Percentiles rank a stretch among this genome's conserved stretches.
These are phyloP conservation scores for Gasteruption jaculator DNA, from an alignment of 2,888 invertebrate species.

Conservation along the genomic window DNA sequence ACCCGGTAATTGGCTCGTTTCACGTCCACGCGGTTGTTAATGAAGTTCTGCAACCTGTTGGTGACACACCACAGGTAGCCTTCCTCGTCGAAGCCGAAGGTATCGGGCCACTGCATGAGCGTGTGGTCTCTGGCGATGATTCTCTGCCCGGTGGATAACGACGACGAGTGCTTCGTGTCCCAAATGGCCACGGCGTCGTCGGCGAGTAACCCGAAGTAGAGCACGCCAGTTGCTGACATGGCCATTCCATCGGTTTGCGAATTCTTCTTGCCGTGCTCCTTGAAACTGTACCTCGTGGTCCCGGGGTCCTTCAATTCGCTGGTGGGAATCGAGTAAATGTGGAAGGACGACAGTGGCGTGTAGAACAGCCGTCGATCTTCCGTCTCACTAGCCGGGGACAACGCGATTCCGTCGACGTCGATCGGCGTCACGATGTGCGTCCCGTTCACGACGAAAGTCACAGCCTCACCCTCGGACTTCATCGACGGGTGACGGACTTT, in stretches of 20 bases:
- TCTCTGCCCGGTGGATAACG: slow-evolving; percentile 58
- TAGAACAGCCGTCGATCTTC: slow-evolving; percentile 57
- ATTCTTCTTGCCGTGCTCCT: slow-evolving; percentile 60
- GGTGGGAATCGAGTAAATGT: slow-evolving; percentile 64
- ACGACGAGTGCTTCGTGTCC: slow-evolving; percentile 59
- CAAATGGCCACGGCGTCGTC: slow-evolving; percentile 68
- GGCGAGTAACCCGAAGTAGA: slow-evolving; percentile 68
- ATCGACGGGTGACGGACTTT: slow-evolving; percentile 67
- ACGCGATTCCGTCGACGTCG: slow-evolving; percentile 68
- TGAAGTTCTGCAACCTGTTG: slow-evolving; percentile 66
- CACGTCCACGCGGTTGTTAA: slow-evolving; percentile 59
- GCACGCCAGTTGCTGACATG: slow-evolving; percentile 65
- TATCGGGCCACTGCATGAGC: slow-evolving; percentile 70
- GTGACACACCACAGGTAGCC: slow-evolving; percentile 66
- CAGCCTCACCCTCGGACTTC: slow-evolving; percentile 59
- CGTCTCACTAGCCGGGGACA: slow-evolving; percentile 55
- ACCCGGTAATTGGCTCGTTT: slow-evolving; percentile 66
- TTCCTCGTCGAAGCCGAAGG: slow-evolving; percentile 64
- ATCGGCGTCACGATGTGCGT: slow-evolving; percentile 58
- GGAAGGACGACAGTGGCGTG: slow-evolving; percentile 65
- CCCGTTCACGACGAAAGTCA: slow-evolving; percentile 60
- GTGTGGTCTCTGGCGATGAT: slow-evolving; percentile 65
- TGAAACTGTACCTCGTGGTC: slow-evolving; percentile 51
- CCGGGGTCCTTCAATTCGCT: slow-evolving; percentile 57
- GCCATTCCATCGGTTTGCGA: slow-evolving; percentile 73